Conservation (phyloP, 2,888 invertebrate species). For the Xestobium rufovillosum region DNA sequence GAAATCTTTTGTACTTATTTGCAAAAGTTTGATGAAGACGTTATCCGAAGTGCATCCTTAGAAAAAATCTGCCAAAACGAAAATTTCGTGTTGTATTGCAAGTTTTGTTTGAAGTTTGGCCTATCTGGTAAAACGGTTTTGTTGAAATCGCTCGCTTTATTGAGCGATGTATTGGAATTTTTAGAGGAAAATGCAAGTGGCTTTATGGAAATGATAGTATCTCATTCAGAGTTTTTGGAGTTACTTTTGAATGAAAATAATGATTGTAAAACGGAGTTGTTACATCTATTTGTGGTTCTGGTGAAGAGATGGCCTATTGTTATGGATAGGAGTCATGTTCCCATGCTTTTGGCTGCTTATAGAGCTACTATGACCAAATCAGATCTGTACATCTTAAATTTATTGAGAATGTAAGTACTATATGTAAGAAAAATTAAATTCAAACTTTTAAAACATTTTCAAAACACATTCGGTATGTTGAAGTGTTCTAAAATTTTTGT, state of each 20-base stretch:
- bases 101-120: conserved; percentile 59
- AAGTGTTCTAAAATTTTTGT: background rate
- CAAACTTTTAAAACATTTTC: too few species aligned
- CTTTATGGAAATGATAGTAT: conserved; percentile 65
- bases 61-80: conserved; percentile 38
- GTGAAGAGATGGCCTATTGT: conserved; percentile 55
- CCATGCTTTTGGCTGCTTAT: conserved; percentile 71
- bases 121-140: conserved; percentile 37
- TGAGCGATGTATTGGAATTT: conserved; percentile 50
- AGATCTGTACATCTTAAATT: conserved; percentile 62
- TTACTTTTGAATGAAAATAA: conserved; percentile 51
- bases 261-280: conserved; percentile 52
- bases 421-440: too few species aligned
- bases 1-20: conserved; percentile 25
- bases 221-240: conserved; percentile 71
- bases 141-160: conserved; percentile 46
- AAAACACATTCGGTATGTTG: too few species aligned
- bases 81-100: conserved; percentile 54
- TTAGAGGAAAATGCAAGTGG: conserved; percentile 46
- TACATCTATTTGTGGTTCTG: conserved; percentile 58
- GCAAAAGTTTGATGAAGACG: conserved; percentile 14
- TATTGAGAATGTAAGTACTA: conserved; percentile 62
- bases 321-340: conserved; percentile 62
- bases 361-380: conserved; percentile 60
- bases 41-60: conserved; percentile 12